Percentiles rank a stretch among this genome's conserved stretches.
Conservation (phyloP, 2,888 invertebrate species). For the Eudemis profundana region DNA sequence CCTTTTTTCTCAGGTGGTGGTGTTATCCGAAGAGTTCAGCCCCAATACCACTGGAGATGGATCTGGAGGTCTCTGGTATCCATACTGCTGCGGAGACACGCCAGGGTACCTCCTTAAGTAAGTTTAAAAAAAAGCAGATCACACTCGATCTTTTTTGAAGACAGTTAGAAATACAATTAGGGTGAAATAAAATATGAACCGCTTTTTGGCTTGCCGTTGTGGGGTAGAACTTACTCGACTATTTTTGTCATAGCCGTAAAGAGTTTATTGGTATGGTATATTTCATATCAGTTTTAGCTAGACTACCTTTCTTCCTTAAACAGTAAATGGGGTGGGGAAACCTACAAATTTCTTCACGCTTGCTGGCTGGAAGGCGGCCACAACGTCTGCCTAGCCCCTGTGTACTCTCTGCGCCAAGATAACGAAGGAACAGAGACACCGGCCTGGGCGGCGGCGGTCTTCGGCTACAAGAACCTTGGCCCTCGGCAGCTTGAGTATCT, state of each 20-base stretch:
- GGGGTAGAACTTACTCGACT: too few species aligned
- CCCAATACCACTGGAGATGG: slow-evolving; percentile 92
- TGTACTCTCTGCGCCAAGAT: slow-evolving; percentile 59
- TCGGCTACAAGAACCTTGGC: slow-evolving; percentile 63
- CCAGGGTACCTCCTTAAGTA: slow-evolving; percentile 81
- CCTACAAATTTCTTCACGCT: slow-evolving; percentile 85
- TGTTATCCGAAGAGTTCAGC: slow-evolving; percentile 88
- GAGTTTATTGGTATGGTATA: too few species aligned
- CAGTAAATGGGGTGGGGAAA: slow-evolving; percentile 88
- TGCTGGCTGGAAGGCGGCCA: slow-evolving; percentile 85
- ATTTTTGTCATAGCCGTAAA: too few species aligned
- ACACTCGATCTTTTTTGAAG: too few species aligned
- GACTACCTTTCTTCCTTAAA: background rate
- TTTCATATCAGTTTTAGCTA: background rate
- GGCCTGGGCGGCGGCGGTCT: slow-evolving; percentile 61
- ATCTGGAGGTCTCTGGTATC: slow-evolving; percentile 91
- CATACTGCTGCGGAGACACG: slow-evolving; percentile 87
- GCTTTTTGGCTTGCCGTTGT: too few species aligned
- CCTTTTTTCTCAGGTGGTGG: slow-evolving; percentile 77
- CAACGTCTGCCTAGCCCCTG: slow-evolving; percentile 62
- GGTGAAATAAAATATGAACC: too few species aligned
- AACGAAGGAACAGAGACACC: slow-evolving; percentile 47
- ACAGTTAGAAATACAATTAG: too few species aligned
- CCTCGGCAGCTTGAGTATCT: slow-evolving; percentile 60
- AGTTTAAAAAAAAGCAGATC: slow-evolving; percentile 49